Conservation (phyloP, 2,797 vertebrate genomes). For the Parauchenoglanis punctatus region DNA sequence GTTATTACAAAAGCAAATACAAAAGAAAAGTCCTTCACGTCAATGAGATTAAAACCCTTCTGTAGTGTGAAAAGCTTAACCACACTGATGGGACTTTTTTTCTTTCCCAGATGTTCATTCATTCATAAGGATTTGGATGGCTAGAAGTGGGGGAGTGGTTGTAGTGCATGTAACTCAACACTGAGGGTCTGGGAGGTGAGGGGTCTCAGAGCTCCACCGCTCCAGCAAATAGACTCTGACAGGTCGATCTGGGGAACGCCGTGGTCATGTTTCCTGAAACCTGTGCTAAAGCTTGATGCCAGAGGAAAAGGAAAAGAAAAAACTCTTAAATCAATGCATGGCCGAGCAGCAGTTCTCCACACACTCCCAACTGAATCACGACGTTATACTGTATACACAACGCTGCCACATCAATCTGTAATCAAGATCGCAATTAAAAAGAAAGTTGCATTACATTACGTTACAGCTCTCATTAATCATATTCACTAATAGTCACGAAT, state of each 20-base stretch:
- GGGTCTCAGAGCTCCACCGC: conserved; percentile 53
- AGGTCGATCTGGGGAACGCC: conserved; percentile 48
- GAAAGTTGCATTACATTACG: neutral
- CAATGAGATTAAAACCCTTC: neutral
- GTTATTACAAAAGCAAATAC: neutral
- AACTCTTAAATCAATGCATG: neutral
- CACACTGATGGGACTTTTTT: conserved; percentile 6
- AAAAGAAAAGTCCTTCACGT: neutral
- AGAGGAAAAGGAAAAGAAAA: conserved; percentile 34
- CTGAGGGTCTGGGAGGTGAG: conserved; percentile 55
- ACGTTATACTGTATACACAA: neutral
- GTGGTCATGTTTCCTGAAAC: conserved; percentile 59
- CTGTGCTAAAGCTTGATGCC: conserved; percentile 26
- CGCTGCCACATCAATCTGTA: neutral
- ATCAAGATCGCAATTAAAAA: neutral
- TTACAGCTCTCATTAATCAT: conserved; percentile 10
- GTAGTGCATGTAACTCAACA: conserved; percentile 54
- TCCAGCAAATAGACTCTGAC: conserved; percentile 60
- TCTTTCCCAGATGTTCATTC: conserved; percentile 39
- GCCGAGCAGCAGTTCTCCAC: neutral
- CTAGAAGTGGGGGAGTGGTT: conserved; percentile 39
- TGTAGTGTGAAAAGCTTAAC: conserved; percentile 26
- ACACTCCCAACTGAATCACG: neutral
- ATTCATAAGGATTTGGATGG: conserved; percentile 55
- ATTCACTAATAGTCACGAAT: neutral